Conservation (phyloP, 2,888 invertebrate genomes). For the Erynnis tages region DNA sequence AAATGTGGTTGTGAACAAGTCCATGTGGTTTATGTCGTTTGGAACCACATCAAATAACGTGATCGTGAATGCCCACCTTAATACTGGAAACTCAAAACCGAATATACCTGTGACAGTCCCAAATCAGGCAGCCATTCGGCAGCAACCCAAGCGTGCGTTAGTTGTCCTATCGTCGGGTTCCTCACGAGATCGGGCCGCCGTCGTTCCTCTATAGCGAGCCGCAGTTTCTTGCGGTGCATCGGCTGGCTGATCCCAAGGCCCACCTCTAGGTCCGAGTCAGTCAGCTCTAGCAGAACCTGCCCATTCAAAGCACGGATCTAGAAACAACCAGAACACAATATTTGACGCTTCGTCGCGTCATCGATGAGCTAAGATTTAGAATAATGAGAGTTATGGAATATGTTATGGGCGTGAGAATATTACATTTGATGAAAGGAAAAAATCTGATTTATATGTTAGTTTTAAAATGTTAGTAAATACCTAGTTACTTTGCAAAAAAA, state of each 20-base stretch:
- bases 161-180: conserved; percentile 92
- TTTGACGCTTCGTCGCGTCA: conserved; percentile 79
- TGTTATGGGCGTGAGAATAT: too few relatives aligned
- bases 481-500: too few relatives aligned
- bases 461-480: too few relatives aligned
- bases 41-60: too few relatives aligned
- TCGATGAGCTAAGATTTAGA: conserved; percentile 31
- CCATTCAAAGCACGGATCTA: conserved; percentile 86
- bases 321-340: conserved; percentile 83
- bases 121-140: conserved; percentile 96
- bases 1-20: too few relatives aligned
- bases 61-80: too few relatives aligned
- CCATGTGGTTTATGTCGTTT: too few relatives aligned
- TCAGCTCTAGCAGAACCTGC: conserved; percentile 94
- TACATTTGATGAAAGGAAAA: too few relatives aligned
- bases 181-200: conserved; percentile 92
- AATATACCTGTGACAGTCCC: conserved; percentile 87
- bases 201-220: conserved; percentile 96
- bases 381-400: conserved; percentile 8
- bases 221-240: conserved; percentile 95
- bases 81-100: not conserved
- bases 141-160: conserved; percentile 96
- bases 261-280: conserved; percentile 94
- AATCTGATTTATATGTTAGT: too few relatives aligned
- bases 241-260: conserved; percentile 95